Percentiles rank a stretch among this genome's conserved stretches.
These are phyloP conservation scores for Motacilla alba DNA, from an alignment of 2,113 vertebrate species.

Conservation along the genomic window DNA sequence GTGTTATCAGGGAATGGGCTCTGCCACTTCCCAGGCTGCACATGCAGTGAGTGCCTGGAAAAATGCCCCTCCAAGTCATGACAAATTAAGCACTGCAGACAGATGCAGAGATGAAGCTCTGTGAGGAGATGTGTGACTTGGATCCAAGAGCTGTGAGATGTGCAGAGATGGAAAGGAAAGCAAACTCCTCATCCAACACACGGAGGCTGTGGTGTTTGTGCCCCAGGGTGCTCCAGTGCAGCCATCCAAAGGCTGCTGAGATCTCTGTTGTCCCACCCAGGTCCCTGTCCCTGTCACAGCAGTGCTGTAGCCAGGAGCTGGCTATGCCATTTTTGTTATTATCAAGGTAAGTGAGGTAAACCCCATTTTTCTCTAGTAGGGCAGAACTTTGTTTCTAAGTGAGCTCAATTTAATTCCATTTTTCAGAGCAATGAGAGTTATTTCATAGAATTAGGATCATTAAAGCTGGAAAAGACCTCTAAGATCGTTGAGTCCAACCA, in stretches of 20 bases:
- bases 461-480: background rate
- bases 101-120: background rate
- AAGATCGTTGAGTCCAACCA: background rate
- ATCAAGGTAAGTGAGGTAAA: background rate
- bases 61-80: background rate
- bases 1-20: background rate
- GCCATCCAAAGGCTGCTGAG: background rate
- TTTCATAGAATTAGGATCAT: background rate
- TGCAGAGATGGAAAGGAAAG: background rate
- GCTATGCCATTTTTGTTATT: background rate
- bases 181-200: background rate
- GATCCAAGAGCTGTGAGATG: background rate
- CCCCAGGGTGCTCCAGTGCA: background rate
- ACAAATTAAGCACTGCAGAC: background rate
- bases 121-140: background rate
- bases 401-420: background rate
- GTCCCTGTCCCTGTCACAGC: background rate
- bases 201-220: background rate
- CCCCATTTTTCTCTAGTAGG: background rate
- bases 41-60: conserved; percentile 6
- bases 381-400: background rate
- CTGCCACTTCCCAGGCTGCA: background rate
- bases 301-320: background rate
- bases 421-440: background rate
- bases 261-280: rapidly evolving